A percentile compares a stretch with the other conserved stretches of the same genome.
phyloP scores from a whole-genome alignment of 1,140 invertebrate species.

The Tetramorium alpestre region DNA sequence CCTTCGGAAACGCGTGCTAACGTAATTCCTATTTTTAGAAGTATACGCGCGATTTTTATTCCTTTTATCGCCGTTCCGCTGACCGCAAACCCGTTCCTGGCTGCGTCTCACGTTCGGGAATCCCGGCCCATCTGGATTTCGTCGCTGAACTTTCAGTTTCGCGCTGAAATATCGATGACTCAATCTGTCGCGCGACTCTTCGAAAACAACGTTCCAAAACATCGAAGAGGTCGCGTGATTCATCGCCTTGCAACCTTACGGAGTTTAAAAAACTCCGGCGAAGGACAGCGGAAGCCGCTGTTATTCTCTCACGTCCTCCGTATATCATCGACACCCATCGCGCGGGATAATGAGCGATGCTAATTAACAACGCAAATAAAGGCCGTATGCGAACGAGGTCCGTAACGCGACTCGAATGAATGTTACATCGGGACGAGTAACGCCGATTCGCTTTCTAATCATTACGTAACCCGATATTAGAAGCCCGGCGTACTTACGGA shows the following conservation, averaged over 20 bases:
- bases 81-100: background rate
- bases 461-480: constrained; percentile 58
- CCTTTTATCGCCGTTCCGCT: constrained; percentile 4
- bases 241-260: background rate
- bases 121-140: background rate
- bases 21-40: constrained; percentile 32
- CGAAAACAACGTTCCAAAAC: background rate
- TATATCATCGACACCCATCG: constrained; percentile 29
- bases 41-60: background rate
- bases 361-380: constrained; percentile 47
- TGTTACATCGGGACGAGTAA: constrained; percentile 24
- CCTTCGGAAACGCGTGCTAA: background rate
- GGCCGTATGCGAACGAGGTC: background rate
- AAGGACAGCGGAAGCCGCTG: background rate
- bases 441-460: constrained; percentile 73
- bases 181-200: background rate
- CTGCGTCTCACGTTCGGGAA: background rate
- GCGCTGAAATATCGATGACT: background rate
- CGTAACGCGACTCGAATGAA: constrained; percentile 13
- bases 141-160: background rate
- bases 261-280: background rate
- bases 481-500: constrained; percentile 4
- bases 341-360: constrained; percentile 41
- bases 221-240: background rate
- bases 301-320: background rate